Conservation (phyloP, 1,140 invertebrate species). For the Matsumurasca onukii region DNA sequence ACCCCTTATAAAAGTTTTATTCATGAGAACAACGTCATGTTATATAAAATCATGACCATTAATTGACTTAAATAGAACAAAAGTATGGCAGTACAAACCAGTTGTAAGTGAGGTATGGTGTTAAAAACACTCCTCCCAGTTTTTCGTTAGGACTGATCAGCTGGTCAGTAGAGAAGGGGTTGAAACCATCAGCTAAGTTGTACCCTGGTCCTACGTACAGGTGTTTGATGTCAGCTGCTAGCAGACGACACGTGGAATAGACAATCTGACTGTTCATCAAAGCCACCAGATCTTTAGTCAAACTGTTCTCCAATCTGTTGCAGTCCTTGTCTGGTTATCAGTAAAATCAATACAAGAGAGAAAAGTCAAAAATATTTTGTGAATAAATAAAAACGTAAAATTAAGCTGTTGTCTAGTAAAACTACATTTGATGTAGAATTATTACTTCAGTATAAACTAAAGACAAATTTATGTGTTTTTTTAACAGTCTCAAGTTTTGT, state of each 20-base stretch:
- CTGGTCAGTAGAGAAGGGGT: conserved; percentile 70
- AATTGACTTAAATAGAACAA: conserved; percentile 23
- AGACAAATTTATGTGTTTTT: too few species aligned
- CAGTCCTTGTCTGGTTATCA: conserved; percentile 46
- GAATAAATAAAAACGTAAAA: too few species aligned
- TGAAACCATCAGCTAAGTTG: conserved; percentile 51
- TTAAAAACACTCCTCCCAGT: conserved; percentile 83
- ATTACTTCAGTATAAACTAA: too few species aligned
- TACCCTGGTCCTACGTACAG: conserved; percentile 59
- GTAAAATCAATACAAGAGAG: too few species aligned
- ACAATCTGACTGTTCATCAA: conserved; percentile 76
- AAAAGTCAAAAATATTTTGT: too few species aligned
- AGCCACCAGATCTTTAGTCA: conserved; percentile 67
- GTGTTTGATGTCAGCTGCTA: conserved; percentile 83
- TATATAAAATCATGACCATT: too few species aligned
- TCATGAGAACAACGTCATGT: too few species aligned
- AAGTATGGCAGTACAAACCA: conserved; percentile 61
- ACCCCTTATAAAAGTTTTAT: too few species aligned
- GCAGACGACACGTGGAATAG: conserved; percentile 81
- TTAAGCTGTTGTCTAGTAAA: too few species aligned
- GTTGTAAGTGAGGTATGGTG: conserved; percentile 80
- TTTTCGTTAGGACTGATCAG: conserved; percentile 57
- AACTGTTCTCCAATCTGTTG: conserved; percentile 53
- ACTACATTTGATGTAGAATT: too few species aligned
- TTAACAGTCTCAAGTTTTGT: too few species aligned